phyloP scores from a whole-genome alignment of 2,888 invertebrate genomes.

The Tenthredo mesomela region DNA sequence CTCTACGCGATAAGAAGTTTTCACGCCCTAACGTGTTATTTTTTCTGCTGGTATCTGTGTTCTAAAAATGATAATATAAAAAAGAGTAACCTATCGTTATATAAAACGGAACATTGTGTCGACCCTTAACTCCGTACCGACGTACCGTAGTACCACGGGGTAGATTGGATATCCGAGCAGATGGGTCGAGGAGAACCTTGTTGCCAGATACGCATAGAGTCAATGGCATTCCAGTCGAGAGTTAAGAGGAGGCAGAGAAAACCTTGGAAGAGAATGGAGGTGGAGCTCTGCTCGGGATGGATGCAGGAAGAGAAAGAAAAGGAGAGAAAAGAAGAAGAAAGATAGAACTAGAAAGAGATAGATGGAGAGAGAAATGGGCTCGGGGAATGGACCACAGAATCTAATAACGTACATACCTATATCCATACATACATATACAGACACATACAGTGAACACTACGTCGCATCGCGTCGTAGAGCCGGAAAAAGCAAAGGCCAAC shows the following conservation, averaged over 20 bases:
- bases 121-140: not conserved
- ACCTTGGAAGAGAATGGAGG: slow-evolving; percentile 24
- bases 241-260: slow-evolving; percentile 53
- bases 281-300: not conserved
- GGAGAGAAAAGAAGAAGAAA: slow-evolving; percentile 34
- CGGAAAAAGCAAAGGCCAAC: slow-evolving; percentile 3
- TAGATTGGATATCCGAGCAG: slow-evolving; percentile 60
- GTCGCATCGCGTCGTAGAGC: not conserved
- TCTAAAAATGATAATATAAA: not conserved
- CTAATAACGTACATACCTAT: slow-evolving; percentile 6
- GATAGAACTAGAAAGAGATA: slow-evolving; percentile 31
- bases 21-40: not conserved
- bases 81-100: not conserved
- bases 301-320: slow-evolving; percentile 42
- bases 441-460: not conserved
- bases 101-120: not conserved
- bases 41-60: not conserved
- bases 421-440: not conserved
- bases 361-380: not conserved
- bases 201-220: slow-evolving; percentile 72
- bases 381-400: slow-evolving; percentile 51
- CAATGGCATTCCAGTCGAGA: slow-evolving; percentile 70
- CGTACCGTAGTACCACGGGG: slow-evolving; percentile 59
- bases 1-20: not conserved
- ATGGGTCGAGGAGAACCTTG: slow-evolving; percentile 65